Evolutionary conservation across 2,888 invertebrate species (phyloP).

Genomic region (Heliconius sara): DNA sequence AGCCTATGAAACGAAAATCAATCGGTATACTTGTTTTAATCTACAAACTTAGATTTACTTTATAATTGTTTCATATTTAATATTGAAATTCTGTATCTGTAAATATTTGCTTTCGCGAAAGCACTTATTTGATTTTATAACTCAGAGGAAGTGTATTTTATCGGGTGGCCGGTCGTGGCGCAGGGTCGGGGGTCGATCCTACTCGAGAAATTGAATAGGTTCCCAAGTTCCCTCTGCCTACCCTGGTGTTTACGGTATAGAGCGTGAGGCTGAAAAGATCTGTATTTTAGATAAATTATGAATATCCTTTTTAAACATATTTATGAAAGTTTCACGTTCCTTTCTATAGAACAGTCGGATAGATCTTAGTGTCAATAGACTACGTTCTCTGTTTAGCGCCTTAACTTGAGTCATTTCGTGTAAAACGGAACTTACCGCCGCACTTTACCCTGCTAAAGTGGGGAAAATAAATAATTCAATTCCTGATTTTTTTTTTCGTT

Average conservation of each 20-base stretch:
- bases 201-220: too few species aligned
- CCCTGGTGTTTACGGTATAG: too few species aligned
- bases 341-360: too few species aligned
- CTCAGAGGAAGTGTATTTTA: neutral
- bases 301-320: too few species aligned
- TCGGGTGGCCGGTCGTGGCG: too few species aligned
- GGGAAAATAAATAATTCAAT: neutral
- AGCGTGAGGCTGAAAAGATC: too few species aligned
- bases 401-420: neutral
- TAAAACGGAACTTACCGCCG: neutral
- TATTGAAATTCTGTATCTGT: neutral
- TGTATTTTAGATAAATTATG: too few species aligned
- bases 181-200: too few species aligned
- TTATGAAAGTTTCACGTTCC: too few species aligned
- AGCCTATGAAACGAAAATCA: neutral
- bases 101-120: neutral
- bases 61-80: neutral
- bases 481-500: too few species aligned
- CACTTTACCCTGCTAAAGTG: neutral
- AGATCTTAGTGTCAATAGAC: too few species aligned
- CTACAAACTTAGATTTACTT: constrained; percentile 10
- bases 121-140: neutral
- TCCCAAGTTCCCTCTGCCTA: too few species aligned
- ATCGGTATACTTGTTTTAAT: neutral
- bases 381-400: neutral